Base-by-base conservation (phyloP, 2,113 vertebrate species). In the Balaeniceps rex region DNA sequence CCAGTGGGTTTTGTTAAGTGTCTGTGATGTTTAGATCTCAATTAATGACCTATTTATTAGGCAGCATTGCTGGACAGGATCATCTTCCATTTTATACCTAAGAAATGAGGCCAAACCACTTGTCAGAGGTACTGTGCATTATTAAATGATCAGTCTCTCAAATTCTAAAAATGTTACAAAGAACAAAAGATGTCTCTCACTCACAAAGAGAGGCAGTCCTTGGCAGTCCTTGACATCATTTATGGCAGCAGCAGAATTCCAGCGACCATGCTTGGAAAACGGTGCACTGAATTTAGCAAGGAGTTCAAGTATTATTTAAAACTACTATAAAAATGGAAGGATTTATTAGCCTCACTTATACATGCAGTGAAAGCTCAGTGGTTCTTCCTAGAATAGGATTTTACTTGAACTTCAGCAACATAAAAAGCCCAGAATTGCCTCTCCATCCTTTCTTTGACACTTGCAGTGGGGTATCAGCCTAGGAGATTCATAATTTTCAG, bases 331-430 rank as follows among this genome's bases (percentile, higher is more conserved):
- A 91, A 88, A 29, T 2, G 1, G 13, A 74, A 77, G 11, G 11
- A 55, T 21, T 92, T 44, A 38, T 63, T 78, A 42, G 17, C 21
- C 49, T 55, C 19, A 26, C 15, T 65, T 49, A 40, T 3, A 58
- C 0, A 1, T 0, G 1, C 44, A 72, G 22, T 38, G 46, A 47
- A 76, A 72, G 8, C 21, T 51, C 71, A 21, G 21, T 12, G 31
- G 10, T 9, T 58, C 28, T 83, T 51, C 44, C 49, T 33, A 28
- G 14, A 78, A 76, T 11, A 54, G 5, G 44, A 44, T 75, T 77
- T 81, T 44, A 44, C 34, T 21, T 19, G 24, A 80, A 28, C 7
- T 58, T 74, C 13, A 55, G 49, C 22, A 70, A 11, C 29, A 25
- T 5, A 11, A 61, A 66, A 15, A 4, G 12, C 17, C 16, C 33